Evolutionary conservation across 2,113 vertebrate genomes (phyloP), one percentile per base, ranked within the genome.

Genomic region (Petrocephalus microphthalmus): DNA sequence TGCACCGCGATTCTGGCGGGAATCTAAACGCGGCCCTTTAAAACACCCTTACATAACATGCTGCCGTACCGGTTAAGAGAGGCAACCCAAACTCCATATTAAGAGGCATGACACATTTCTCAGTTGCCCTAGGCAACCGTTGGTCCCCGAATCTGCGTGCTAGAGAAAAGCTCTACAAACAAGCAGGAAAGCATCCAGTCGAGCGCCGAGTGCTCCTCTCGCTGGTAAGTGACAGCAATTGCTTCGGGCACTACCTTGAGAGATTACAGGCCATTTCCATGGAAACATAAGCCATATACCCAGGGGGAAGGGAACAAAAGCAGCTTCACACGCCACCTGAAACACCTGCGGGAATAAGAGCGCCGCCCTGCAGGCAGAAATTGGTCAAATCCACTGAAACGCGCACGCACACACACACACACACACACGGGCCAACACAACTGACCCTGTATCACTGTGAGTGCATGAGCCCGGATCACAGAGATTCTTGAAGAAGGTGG

Each of bases 321-420:
- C 15, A 5, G 71, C 33, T 78, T 78, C 71, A 37, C 33, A 19
- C 19, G 33, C 71, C 71, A 5, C 33, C 71, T 42, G 71, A 74
- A 74, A 74, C 19, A 33, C 33, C 71, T 20, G 71, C 71, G 1
- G 71, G 33, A 13, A 19, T 78, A 19, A 78, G 71, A 19, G 71
- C 71, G 71, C 71, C 71, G 71, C 71, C 71, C 71, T 78, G 71
- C 71, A 42, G 71, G 71, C 33, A 42, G 71, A 33, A 78, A 78
- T 42, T 11, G 71, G 17, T 7, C 5, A 2, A 42, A 13, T 42
- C n/a, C 29, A 42, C 8, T 42, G 13, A 42, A 78, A 42, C 29
- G 0, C 33, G 10, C 15, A 54, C 52, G 10, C 52, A 54, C 52
- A 54, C 52, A 54, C 45, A 15, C 10, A 54, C 53, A 2, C 2